These are phyloP conservation scores for Neolamprologus hecqui DNA, from an alignment of 2,113 vertebrate species.

Conservation along the genomic window DNA sequence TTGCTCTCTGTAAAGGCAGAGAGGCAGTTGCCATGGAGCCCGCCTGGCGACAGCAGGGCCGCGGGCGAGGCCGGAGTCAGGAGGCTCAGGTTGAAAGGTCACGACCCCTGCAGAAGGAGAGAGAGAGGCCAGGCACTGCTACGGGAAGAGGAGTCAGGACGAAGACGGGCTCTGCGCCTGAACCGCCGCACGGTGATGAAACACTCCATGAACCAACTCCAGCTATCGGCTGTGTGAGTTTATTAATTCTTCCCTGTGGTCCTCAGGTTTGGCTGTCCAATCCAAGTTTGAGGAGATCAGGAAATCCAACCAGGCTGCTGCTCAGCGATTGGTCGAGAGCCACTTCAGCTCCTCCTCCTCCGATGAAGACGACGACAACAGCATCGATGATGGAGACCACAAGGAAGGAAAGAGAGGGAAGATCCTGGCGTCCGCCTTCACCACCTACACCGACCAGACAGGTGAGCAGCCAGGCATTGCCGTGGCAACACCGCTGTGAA, in stretches of 20 bases:
- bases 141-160: not conserved
- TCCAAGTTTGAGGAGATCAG: constrained; percentile 91
- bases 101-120: constrained; percentile 10
- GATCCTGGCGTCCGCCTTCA: constrained; percentile 89
- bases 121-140: not conserved
- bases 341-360: constrained; percentile 80
- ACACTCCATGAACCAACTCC: not conserved
- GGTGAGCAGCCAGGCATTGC: constrained; percentile 61
- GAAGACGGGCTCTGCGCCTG: not conserved
- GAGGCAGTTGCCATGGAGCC: constrained; percentile 73
- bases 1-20: not conserved
- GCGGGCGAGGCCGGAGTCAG: constrained; percentile 75
- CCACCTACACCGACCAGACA: constrained; percentile 82
- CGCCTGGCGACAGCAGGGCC: constrained; percentile 80
- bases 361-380: constrained; percentile 77
- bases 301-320: constrained; percentile 84
- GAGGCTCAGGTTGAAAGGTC: constrained; percentile 35
- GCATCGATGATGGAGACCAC: constrained; percentile 72
- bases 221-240: accelerated
- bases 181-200: not conserved
- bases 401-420: constrained; percentile 77
- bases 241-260: not conserved
- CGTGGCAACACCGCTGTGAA: accelerated
- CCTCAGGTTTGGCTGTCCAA: constrained; percentile 70
- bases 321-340: constrained; percentile 78